These are phyloP conservation scores for Neolamprologus variostigma DNA, from an alignment of 2,113 vertebrate genomes.

Conservation along the genomic window DNA sequence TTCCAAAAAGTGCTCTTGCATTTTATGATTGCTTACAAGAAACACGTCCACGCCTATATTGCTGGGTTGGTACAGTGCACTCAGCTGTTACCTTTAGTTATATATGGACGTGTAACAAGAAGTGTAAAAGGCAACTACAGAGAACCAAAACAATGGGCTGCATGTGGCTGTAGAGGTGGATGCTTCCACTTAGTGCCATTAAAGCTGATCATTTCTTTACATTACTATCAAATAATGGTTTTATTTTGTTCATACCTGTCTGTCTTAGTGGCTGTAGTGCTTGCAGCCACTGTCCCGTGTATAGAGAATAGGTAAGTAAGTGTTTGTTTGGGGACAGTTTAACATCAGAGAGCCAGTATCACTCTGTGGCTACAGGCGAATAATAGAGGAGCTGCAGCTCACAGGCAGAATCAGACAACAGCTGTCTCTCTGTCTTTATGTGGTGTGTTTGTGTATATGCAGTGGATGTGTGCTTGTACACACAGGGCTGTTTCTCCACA, in stretches of 20 bases:
- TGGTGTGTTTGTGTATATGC: neutral
- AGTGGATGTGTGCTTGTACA: neutral
- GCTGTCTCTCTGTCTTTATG: conserved; percentile 20
- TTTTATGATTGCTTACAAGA: neutral
- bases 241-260: neutral
- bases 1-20: neutral
- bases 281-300: neutral
- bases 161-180: neutral
- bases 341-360: conserved; percentile 26
- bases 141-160: neutral
- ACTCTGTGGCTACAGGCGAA: conserved; percentile 32
- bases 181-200: neutral
- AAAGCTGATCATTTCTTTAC: neutral
- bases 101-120: neutral
- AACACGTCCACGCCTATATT: neutral
- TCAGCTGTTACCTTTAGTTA: neutral
- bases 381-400: conserved; percentile 20
- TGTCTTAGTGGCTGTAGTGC: neutral
- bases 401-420: conserved; percentile 34
- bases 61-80: neutral
- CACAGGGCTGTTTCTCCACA: conserved; percentile 6
- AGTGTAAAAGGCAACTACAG: neutral
- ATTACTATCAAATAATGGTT: neutral
- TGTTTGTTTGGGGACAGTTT: conserved; percentile 13
- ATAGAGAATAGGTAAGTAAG: conserved; percentile 36